Percentiles rank a stretch among this genome's conserved stretches.
phyloP scores from a whole-genome alignment of 2,113 vertebrate genomes.

The Gasterosteus aculeatus region DNA sequence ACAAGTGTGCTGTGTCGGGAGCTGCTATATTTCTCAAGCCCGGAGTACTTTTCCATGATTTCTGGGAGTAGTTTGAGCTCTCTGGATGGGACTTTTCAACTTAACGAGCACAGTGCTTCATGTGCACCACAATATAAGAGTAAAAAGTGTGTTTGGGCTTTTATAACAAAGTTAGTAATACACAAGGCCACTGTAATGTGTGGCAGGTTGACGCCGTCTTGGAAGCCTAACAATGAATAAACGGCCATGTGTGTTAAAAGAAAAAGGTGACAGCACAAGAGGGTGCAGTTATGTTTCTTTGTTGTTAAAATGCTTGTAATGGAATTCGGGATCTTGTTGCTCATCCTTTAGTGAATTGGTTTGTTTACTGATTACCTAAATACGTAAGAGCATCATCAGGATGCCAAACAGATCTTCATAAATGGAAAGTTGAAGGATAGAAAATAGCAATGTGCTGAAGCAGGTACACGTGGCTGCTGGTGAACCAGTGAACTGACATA shows the following conservation, averaged over 20 bases:
- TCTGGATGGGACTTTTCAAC: background rate
- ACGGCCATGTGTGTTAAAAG: background rate
- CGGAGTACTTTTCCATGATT: background rate
- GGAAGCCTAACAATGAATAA: background rate
- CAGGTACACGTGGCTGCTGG: background rate
- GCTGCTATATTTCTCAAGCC: background rate
- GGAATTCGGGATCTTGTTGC: background rate
- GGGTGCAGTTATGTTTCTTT: background rate
- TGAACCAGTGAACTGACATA: background rate
- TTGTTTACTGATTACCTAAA: slow-evolving; percentile 17
- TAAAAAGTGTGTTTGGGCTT: background rate
- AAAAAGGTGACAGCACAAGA: background rate
- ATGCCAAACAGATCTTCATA: slow-evolving; percentile 17
- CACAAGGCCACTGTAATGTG: background rate
- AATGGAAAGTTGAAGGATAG: slow-evolving; percentile 13
- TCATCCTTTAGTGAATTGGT: background rate
- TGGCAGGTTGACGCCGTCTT: background rate
- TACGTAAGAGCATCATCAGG: slow-evolving; percentile 18
- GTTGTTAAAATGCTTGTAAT: background rate
- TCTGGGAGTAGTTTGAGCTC: background rate
- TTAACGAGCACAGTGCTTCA: background rate
- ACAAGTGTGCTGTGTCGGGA: no score
- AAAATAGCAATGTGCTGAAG: background rate
- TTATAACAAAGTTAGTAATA: background rate
- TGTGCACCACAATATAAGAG: background rate